Conservation (phyloP, 64 coral and sea anemone genomes). For the Stichodactyla helianthus region DNA sequence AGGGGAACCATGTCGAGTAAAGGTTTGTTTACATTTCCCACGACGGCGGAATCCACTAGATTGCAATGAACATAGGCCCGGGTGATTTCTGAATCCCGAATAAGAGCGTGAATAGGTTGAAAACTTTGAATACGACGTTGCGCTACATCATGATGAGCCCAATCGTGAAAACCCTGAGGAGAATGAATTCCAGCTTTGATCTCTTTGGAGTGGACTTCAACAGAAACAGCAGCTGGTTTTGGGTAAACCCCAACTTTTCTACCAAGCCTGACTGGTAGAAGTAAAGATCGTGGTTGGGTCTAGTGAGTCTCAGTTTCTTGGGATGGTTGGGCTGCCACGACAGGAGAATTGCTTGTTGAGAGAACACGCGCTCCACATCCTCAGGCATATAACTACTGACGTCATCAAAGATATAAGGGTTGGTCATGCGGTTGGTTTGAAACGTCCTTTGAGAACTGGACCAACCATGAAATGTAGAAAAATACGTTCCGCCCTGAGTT, state of each 20-base stretch:
- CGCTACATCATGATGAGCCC: neutral
- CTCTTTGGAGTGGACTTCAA: too few species aligned
- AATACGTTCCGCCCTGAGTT: neutral
- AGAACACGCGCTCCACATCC: neutral
- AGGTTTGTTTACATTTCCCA: too few species aligned
- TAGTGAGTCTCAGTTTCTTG: too few species aligned
- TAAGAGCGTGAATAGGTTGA: neutral
- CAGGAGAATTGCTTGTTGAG: neutral
- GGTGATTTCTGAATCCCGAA: neutral
- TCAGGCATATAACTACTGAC: constrained; percentile 11
- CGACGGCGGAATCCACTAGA: too few species aligned
- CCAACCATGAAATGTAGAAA: constrained; percentile 7
- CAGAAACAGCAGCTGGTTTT: too few species aligned
- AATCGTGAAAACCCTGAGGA: too few species aligned
- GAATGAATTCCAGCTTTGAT: too few species aligned
- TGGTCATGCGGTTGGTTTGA: constrained; percentile 7
- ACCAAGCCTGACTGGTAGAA: too few species aligned
- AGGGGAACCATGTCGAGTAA: neutral
- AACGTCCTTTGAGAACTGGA: constrained; percentile 10
- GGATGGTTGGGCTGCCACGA: neutral
- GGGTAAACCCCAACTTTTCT: too few species aligned
- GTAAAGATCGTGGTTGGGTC: too few species aligned
- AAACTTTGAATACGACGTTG: neutral
- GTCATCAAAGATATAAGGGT: constrained; percentile 8
- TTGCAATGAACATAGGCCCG: too few species aligned